Evolutionary conservation across 2,888 invertebrate species (phyloP), one percentile per base, ranked within the genome.

Genomic region (Pristionchus entomophagus): DNA sequence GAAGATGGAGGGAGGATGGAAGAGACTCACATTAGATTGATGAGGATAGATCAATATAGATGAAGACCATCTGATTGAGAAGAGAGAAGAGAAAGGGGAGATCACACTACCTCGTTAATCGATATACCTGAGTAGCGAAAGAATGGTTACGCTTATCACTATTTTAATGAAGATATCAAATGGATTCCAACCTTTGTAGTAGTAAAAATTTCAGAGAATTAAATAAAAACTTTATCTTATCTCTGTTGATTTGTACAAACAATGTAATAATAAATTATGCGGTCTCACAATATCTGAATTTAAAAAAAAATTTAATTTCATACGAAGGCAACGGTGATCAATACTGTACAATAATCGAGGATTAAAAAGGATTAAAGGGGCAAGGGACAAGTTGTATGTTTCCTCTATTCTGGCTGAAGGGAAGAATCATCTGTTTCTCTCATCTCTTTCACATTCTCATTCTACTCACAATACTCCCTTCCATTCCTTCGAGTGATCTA

Each of bases 401-500:
- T 59, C 5, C 78, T 32, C 17, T 80, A 35, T 29, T 51, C 22
- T 32, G 5, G 29, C 22, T 26, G 3, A 35, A 69, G 26, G 38
- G 10, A 29, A 17, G 5, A 26, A 17, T 78, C 6, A 41, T 78
- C 26, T 49, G 41, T 73, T 22, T 45, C 45, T 41, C 73, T 29
- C 2, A 73, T n/a, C 22, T 1, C 10, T 73, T 8, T 77, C 29
- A 84, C 49, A 84, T 26, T 84, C 83, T 62, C 65, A 84, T 29
- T 84, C 83, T 62, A 62, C 49, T 49, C 19, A 38, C 65, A 1
- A 65, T 29, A 35, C 17, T 56, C 38, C 84, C 86, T n/a, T 51
- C 38, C 32, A 89, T 82, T 45, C 45, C 56, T 22, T 84, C 81
- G n/a, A 88, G 86, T 26, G 88, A 88, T 38, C 88, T 92, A 69